phyloP scores from a whole-genome alignment of 2,113 vertebrate genomes.

The Dromaius novaehollandiae region DNA sequence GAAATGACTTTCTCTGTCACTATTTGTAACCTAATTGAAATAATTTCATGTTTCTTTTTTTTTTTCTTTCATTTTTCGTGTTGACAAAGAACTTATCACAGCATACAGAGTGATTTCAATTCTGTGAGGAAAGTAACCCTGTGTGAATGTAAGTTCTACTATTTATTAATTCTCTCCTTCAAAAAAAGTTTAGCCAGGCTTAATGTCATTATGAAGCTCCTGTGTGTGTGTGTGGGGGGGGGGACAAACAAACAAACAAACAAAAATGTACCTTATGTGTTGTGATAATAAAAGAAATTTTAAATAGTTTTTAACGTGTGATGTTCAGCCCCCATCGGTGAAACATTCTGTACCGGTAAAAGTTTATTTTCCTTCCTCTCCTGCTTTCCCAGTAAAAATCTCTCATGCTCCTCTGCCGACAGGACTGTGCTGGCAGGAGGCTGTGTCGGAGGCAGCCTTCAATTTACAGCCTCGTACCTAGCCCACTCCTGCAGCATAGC shows the following conservation, averaged over 20 bases:
- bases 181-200: neutral
- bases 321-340: neutral
- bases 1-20: neutral
- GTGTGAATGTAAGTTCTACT: neutral
- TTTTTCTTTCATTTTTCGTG: neutral
- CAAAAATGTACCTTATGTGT: neutral
- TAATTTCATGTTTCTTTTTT: neutral
- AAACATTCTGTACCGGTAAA: neutral
- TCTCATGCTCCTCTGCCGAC: neutral
- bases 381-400: neutral
- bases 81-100: neutral
- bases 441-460: neutral
- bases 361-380: neutral
- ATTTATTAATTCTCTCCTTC: neutral
- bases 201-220: neutral
- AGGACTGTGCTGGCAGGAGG: neutral
- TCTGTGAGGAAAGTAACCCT: neutral
- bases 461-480: constrained; percentile 14
- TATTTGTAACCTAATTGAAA: neutral
- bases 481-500: neutral
- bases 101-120: neutral
- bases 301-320: neutral
- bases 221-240: too few species aligned
- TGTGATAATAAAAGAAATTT: neutral
- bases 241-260: neutral